Evolutionary conservation across 2,888 invertebrate genomes (phyloP).

Genomic region (Rutpela maculata): DNA sequence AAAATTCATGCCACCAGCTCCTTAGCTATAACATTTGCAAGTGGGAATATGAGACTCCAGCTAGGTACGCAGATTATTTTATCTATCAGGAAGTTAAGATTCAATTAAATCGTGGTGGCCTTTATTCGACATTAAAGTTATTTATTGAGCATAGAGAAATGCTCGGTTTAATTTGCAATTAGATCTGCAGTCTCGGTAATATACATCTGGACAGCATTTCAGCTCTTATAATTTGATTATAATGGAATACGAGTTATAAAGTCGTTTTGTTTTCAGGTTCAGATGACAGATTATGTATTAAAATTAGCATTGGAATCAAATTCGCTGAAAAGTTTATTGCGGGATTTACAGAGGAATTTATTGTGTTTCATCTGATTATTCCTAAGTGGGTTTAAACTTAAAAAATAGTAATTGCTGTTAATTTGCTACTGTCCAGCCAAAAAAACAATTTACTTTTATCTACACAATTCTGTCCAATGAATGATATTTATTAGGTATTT

Average conservation of each 20-base stretch:
- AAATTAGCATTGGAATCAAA: no score
- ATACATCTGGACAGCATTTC: neutral
- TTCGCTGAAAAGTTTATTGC: no score
- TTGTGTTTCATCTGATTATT: no score
- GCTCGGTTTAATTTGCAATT: constrained; percentile 5
- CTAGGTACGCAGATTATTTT: neutral
- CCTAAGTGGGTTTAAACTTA: no score
- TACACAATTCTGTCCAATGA: no score
- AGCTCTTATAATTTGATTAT: neutral
- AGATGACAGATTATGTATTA: no score
- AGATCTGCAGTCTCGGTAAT: neutral
- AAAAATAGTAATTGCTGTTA: no score
- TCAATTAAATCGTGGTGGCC: neutral
- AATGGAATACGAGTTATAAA: neutral
- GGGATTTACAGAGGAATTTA: no score
- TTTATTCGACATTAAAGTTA: neutral
- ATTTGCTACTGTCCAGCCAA: no score
- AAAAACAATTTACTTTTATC: no score
- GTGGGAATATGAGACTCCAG: neutral
- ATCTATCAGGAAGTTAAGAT: constrained; percentile 9
- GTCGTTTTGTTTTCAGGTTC: neutral
- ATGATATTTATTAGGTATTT: no score
- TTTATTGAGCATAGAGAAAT: neutral
- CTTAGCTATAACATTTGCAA: constrained; percentile 12
- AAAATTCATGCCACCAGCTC: no score